Base-by-base conservation (phyloP, 2,113 vertebrate species). In the Coturnix japonica region DNA sequence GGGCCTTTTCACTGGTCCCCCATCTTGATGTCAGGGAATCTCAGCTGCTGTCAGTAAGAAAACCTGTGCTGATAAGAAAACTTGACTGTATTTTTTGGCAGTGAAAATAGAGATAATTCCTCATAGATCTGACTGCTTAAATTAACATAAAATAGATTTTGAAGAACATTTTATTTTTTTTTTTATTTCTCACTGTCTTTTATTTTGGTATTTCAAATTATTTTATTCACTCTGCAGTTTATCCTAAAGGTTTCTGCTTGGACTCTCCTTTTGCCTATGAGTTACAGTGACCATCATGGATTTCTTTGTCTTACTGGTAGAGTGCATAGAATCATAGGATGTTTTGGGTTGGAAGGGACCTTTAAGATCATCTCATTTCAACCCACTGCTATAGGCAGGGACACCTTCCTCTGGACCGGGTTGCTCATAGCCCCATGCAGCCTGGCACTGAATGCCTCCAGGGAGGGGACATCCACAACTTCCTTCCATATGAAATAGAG, bases 1-100 rank as follows among this genome's bases (percentile, higher is more conserved):
- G 4, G 43, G 47, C 57, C 66, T 85, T 91, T 95, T 57, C 41
- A 37, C 56, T 76, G 41, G 41, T 93, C 35, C 64, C 31, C 63
- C 1, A 0, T 79, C 67, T 80, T 80, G 46, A 54, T 91, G 90
- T 92, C 59, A 92, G 41, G 11, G 37, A 80, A 82, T 54, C 41
- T 92, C 85, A 75, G 70, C 77, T 89, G 70, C 82, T 2, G 19
- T 72, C 66, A 77, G 46, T 61, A 72, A 79, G 53, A 81, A 93
- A 85, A 80, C 41, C 46, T 74, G 22, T 63, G 75, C 31, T 85
- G 78, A 63, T 93, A 89, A 87, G 64, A 79, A 92, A 92, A 89
- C 2, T 26, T 81, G 37, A 57, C 6, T 57, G 19, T 70, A 51
- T 46, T 76, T 92, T 93, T 95, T 92, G 75, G 31, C 67, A 43